These are phyloP conservation scores for Bugulina stolonifera DNA, from an alignment of 2,888 invertebrate genomes.

Conservation along the genomic window DNA sequence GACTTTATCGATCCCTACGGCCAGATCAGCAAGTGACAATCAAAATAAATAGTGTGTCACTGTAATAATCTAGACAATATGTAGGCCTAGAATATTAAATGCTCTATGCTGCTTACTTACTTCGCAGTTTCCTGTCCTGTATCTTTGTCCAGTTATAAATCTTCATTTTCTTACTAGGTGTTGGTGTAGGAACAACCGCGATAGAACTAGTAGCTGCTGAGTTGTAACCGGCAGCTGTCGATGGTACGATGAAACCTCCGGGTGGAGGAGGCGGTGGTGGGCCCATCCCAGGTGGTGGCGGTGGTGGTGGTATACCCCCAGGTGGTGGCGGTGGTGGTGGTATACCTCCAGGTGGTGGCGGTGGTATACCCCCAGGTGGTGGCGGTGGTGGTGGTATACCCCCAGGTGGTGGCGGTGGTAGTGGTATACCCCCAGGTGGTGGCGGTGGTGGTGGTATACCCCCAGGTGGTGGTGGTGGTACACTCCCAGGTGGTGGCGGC, in stretches of 20 bases:
- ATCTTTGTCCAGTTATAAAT: slow-evolving; percentile 97
- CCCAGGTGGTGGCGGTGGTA: slow-evolving; percentile 47
- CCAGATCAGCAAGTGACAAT: too few species aligned
- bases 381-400: slow-evolving; percentile 47
- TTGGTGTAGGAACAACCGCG: slow-evolving; percentile 64
- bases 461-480: background rate
- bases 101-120: too few species aligned
- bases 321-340: slow-evolving; percentile 35
- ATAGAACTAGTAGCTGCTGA: background rate
- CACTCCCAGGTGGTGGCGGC: slow-evolving; percentile 26
- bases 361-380: slow-evolving; percentile 33
- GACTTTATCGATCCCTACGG: too few species aligned
- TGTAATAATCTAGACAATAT: too few species aligned
- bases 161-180: slow-evolving; percentile 93
- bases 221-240: background rate
- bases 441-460: slow-evolving; percentile 39
- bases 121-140: slow-evolving; percentile 46
- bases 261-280: slow-evolving; percentile 10
- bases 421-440: slow-evolving; percentile 48
- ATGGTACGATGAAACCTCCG: slow-evolving; percentile 13
- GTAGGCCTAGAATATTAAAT: too few species aligned
- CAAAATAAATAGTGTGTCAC: too few species aligned
- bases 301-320: slow-evolving; percentile 33
- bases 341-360: slow-evolving; percentile 37
- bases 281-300: background rate